Conservation (phyloP, 2,888 invertebrate genomes). For the Melinaea marsaeus region DNA sequence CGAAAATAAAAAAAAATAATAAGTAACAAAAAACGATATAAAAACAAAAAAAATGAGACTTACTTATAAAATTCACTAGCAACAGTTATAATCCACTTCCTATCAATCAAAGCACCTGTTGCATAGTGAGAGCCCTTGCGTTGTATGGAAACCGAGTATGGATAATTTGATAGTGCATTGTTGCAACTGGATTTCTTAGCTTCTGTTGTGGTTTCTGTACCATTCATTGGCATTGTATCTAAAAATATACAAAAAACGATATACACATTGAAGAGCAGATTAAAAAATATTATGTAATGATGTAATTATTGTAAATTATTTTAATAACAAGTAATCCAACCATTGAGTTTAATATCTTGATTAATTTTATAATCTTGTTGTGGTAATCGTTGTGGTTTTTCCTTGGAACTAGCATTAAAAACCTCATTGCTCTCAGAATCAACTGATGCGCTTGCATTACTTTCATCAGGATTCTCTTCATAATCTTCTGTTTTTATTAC, state of each 20-base stretch:
- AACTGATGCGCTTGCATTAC: constrained; percentile 25
- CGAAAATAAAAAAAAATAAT: background rate
- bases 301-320: background rate
- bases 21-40: constrained; percentile 39
- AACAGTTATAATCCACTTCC: constrained; percentile 56
- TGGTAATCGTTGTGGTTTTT: constrained; percentile 21
- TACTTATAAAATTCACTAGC: constrained; percentile 64
- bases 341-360: background rate
- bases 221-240: background rate
- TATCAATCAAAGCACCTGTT: constrained; percentile 55
- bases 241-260: background rate
- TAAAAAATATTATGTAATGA: too few relatives aligned
- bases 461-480: constrained; percentile 23
- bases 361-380: constrained; percentile 11
- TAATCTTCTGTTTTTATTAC: constrained; percentile 23
- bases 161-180: constrained; percentile 43
- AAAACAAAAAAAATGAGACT: constrained; percentile 47
- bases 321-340: constrained; percentile 13
- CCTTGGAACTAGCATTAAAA: constrained; percentile 27
- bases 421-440: constrained; percentile 35
- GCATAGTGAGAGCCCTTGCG: constrained; percentile 59
- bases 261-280: too few relatives aligned
- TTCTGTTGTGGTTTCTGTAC: background rate
- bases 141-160: constrained; percentile 61
- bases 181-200: background rate